Percentiles rank a stretch among this genome's conserved stretches.
Evolutionary conservation across 2,888 invertebrate genomes (phyloP).

Genomic region (Nomada ferruginata): DNA sequence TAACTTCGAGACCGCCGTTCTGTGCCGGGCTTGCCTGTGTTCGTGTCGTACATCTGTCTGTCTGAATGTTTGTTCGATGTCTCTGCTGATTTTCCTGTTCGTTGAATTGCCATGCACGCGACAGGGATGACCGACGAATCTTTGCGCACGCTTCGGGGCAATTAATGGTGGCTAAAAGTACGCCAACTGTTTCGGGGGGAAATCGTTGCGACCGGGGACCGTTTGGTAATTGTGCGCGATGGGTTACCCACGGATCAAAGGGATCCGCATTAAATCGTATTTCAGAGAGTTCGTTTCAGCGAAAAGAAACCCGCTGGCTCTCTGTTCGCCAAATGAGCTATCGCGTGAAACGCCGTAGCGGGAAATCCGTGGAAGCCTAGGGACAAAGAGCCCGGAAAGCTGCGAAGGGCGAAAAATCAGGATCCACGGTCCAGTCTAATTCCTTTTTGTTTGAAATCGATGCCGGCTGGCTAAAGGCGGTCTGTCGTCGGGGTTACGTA

Average conservation of each 20-base stretch:
- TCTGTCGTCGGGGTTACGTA: constrained; percentile 10
- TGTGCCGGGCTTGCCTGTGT: constrained; percentile 43
- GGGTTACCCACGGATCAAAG: no score
- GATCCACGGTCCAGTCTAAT: constrained; percentile 11
- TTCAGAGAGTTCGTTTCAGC: background rate
- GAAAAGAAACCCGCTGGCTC: constrained; percentile 7
- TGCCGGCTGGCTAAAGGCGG: background rate
- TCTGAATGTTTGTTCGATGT: constrained; percentile 7
- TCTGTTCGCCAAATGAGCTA: background rate
- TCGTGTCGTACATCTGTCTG: constrained; percentile 9
- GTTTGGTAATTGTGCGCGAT: no score
- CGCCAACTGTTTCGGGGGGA: no score
- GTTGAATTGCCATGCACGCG: background rate
- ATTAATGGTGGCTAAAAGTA: no score
- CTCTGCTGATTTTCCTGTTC: background rate
- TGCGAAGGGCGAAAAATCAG: constrained; percentile 9
- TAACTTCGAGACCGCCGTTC: background rate
- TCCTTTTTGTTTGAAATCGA: constrained; percentile 14
- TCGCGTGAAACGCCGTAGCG: background rate
- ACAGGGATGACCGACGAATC: background rate
- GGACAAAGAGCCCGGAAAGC: constrained; percentile 1
- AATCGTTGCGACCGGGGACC: no score
- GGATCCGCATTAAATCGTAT: background rate
- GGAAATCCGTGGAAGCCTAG: background rate
- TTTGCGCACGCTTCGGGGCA: background rate